Evolutionary conservation across 2,797 vertebrate species (phyloP).

Genomic region (Platalea minor): DNA sequence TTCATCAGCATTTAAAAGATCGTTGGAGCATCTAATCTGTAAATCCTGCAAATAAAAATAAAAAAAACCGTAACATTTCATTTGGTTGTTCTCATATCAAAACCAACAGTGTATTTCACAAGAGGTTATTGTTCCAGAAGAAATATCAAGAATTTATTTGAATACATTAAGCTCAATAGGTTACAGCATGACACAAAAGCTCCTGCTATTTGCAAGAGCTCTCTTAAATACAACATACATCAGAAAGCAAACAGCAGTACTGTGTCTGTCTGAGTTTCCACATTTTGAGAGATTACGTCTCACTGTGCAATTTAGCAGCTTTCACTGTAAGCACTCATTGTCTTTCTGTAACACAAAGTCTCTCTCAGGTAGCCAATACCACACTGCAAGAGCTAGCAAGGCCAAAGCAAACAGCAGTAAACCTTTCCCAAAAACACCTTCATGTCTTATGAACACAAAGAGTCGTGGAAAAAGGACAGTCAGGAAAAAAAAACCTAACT

Average conservation of each 20-base stretch:
- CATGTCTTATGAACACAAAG: background rate
- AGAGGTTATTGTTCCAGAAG: background rate
- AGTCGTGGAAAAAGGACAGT: background rate
- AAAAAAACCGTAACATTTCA: rapidly evolving
- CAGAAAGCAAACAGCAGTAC: background rate
- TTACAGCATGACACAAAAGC: background rate
- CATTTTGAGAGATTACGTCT: background rate
- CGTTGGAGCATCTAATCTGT: background rate
- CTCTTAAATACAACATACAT: background rate
- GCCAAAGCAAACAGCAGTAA: background rate
- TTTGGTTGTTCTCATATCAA: background rate
- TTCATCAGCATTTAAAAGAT: background rate
- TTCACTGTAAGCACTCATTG: background rate
- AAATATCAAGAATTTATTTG: background rate
- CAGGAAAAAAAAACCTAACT: background rate
- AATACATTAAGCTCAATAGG: background rate
- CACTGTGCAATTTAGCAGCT: background rate
- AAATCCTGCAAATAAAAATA: background rate
- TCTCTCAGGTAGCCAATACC: background rate
- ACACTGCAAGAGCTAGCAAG: background rate
- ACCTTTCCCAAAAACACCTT: background rate
- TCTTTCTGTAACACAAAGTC: background rate
- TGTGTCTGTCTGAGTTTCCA: background rate
- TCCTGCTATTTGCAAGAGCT: background rate
- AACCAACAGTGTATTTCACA: background rate